A percentile compares a stretch with the other conserved stretches of the same genome.
Evolutionary conservation across 2,797 vertebrate species (phyloP).

Genomic region (Enteromius fasciolatus): DNA sequence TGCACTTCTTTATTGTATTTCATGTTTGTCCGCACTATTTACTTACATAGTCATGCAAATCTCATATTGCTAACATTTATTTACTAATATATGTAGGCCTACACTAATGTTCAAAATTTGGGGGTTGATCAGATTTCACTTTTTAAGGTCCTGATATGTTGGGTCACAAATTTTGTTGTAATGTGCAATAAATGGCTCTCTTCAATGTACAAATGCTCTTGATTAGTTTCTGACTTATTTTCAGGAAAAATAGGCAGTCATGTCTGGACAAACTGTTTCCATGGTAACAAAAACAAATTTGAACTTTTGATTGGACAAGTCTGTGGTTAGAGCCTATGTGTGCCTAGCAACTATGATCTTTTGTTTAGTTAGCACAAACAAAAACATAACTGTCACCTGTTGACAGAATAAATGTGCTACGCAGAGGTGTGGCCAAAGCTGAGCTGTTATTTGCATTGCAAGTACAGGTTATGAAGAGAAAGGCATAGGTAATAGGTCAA

Average conservation of each 20-base stretch:
- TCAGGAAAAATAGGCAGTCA: constrained; percentile 38
- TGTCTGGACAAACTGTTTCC: constrained; percentile 52
- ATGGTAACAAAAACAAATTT: constrained; percentile 45
- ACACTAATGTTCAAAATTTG: too few species aligned
- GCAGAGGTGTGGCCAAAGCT: constrained; percentile 27
- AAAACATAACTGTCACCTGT: constrained; percentile 48
- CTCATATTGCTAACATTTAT: neutral
- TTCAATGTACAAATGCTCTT: constrained; percentile 23
- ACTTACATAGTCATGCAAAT: constrained; percentile 5
- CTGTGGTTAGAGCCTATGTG: neutral
- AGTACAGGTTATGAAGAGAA: neutral
- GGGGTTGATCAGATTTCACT: neutral
- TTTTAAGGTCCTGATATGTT: neutral
- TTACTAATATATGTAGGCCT: neutral
- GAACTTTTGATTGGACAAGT: constrained; percentile 50
- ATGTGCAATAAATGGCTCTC: constrained; percentile 10
- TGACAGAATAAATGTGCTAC: constrained; percentile 41
- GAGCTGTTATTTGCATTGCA: neutral
- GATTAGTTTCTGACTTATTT: constrained; percentile 32
- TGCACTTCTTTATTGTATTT: neutral
- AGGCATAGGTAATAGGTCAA: neutral
- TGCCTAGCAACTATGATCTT: constrained; percentile 48
- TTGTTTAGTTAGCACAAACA: constrained; percentile 45
- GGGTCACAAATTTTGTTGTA: neutral
- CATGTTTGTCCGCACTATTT: neutral